A percentile compares a stretch with the other conserved stretches of the same genome.
Conservation (phyloP, 2,888 invertebrate species). For the Acronicta aceris region DNA sequence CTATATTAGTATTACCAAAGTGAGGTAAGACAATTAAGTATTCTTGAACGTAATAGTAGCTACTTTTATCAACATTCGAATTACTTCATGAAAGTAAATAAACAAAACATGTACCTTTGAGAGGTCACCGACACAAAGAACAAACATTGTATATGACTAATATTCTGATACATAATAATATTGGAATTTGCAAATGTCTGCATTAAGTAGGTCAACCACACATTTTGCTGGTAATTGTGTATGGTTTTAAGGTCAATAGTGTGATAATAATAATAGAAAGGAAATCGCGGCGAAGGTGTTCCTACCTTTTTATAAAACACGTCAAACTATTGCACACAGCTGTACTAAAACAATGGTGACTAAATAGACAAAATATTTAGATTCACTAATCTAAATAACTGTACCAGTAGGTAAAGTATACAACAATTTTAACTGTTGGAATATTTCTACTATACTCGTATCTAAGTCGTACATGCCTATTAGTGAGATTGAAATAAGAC, state of each 20-base stretch:
- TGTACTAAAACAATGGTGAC: constrained; percentile 15
- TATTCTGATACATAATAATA: constrained; percentile 60
- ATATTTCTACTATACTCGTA: no score
- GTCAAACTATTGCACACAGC: not conserved
- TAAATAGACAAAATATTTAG: constrained; percentile 16
- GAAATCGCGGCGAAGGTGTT: constrained; percentile 19
- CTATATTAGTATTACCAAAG: constrained; percentile 8
- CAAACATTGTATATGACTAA: constrained; percentile 60
- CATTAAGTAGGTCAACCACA: constrained; percentile 61
- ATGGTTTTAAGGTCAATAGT: constrained; percentile 46
- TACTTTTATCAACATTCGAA: constrained; percentile 12
- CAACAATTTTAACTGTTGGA: not conserved
- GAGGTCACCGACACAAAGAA: constrained; percentile 56
- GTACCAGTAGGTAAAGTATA: not conserved
- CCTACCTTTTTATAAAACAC: not conserved
- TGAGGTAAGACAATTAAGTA: constrained; percentile 13
- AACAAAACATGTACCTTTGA: constrained; percentile 34
- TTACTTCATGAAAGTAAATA: constrained; percentile 48
- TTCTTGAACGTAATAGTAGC: constrained; percentile 1
- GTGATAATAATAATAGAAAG: constrained; percentile 28
- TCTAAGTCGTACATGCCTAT: no score
- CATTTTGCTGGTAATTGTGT: constrained; percentile 38
- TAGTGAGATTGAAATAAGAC: no score
- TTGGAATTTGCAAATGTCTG: constrained; percentile 68
- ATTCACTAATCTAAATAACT: not conserved